Evolutionary conservation across 2,797 vertebrate species (phyloP), one percentile per base, ranked within the genome.

Genomic region (Cyclopterus lumpus): DNA sequence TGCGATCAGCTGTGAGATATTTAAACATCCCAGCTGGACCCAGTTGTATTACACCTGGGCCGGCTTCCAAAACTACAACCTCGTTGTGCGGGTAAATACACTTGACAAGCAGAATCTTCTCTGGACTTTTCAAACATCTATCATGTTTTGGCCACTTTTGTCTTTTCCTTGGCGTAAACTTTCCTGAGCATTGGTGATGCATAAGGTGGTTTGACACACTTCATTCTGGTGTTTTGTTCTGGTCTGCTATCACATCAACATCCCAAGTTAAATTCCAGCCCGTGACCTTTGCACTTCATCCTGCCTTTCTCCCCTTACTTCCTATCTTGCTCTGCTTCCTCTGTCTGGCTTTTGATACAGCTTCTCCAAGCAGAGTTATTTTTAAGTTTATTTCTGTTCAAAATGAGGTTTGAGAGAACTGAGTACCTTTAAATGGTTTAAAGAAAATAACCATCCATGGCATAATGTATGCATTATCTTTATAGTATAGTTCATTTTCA

Each of bases 41-140:
- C 88, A 85, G 81, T 93, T 94, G 78, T 96, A 96, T 85, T 96
- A 94, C 89, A 90, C 72, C 4, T 96, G 96, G 95, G 95, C 96
- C 66, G 95, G 93, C 67, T 96, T 96, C 85, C 87, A 88, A 74
- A 71, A 92, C 89, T 96, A 96, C 82, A 93, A 96, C 77, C 93
- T 96, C 30, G 95, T 96, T 20, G 78, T 94, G 59, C 93, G 93
- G 94, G 95, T 96, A 94, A 82, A 80, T 71, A 76, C 73, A 30
- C 44, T 40, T 8, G 3, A 46, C 7, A 10, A 14, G 5, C 8
- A 3, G 14, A 24, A 24, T 8, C 12, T 20, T 62, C 20, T 46
- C 12, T 26, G 5, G 55, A 48, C 6, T 46, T 8, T 14, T 30
- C 9, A 4, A 36, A 4, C n/a, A 9, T 26, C 66, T 62, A 3